A percentile compares a stretch with the other conserved stretches of the same genome.
Conservation (phyloP, 2,797 vertebrate species). For the Chloroceryle amazona region DNA sequence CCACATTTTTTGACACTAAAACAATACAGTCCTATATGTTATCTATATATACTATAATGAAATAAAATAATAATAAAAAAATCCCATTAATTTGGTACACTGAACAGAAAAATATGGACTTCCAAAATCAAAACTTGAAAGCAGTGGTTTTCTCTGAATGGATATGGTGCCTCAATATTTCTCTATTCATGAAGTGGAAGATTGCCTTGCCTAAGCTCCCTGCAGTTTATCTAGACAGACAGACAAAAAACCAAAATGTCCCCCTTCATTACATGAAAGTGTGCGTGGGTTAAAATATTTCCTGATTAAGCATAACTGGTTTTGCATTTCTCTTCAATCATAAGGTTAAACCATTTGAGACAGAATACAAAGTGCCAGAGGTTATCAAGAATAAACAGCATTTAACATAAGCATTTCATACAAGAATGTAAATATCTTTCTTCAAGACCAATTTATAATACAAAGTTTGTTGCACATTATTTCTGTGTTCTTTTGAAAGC, state of each 20-base stretch:
- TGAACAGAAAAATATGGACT: not conserved
- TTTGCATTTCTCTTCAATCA: not conserved
- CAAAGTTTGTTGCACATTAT: not conserved
- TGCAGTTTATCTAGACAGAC: not conserved
- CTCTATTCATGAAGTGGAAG: not conserved
- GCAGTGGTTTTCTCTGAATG: not conserved
- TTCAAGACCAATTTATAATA: not conserved
- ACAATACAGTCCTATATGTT: not conserved
- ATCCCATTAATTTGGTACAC: not conserved
- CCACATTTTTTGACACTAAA: not conserved
- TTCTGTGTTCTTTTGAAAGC: not conserved
- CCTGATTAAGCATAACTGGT: not conserved
- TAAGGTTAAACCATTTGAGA: not conserved
- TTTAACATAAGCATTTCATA: not conserved
- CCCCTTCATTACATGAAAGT: not conserved
- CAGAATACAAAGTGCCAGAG: not conserved
- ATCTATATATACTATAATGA: not conserved
- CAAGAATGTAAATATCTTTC: not conserved
- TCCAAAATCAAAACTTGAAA: not conserved
- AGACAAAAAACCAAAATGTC: accelerated
- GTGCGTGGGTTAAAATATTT: not conserved
- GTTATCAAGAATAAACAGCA: not conserved
- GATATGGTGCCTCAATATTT: not conserved
- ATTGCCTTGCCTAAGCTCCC: not conserved
- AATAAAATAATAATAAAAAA: not conserved